Evolutionary conservation across 2,113 vertebrate species (phyloP), one percentile per base, ranked within the genome.

Genomic region (Myiagra hebetior): DNA sequence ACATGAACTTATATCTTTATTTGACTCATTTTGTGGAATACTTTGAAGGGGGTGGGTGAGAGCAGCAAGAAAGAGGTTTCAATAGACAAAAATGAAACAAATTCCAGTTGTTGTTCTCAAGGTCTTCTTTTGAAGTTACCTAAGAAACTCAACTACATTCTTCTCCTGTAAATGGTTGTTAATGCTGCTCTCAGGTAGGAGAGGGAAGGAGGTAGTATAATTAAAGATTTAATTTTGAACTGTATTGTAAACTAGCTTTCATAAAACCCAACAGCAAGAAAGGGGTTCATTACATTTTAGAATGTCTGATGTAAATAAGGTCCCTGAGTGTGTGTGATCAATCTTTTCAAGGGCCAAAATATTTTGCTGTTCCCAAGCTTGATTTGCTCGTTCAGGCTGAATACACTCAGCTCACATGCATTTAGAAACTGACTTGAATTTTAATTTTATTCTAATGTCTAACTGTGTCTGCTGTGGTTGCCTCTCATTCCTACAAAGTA

Each of bases 401-500:
- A 67, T 89, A 95, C 78, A 46, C 28, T 92, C 56, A 91, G 39
- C 44, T 76, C 57, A 42, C 33, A 27, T 67, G 24, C 57, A 70
- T 94, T 90, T 89, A 64, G 56, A 81, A 90, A 83, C 20, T 4
- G 6, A 52, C 62, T 78, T 83, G 74, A 94, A 85, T 93, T 93
- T 93, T 87, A 64, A 86, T 93, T 94, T 90, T 83, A 76, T 90
- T 91, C 37, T 57, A 42, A 72, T 82, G 42, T 49, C 53, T 93
- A 60, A 75, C 81, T 91, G 52, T 77, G 35, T 73, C 74, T 93
- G 20, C 68, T 90, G 27, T 53, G 52, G 19, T 92, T 96, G 50
- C 76, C 33, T 74, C 72, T 91, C 44, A 70, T 91, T 94, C 47
- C 63, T 39, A n/a, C 52, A 56, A 77, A 78, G 44, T 78, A 88